phyloP scores from a whole-genome alignment of 2,113 vertebrate genomes.

The Phoenicopterus ruber region DNA sequence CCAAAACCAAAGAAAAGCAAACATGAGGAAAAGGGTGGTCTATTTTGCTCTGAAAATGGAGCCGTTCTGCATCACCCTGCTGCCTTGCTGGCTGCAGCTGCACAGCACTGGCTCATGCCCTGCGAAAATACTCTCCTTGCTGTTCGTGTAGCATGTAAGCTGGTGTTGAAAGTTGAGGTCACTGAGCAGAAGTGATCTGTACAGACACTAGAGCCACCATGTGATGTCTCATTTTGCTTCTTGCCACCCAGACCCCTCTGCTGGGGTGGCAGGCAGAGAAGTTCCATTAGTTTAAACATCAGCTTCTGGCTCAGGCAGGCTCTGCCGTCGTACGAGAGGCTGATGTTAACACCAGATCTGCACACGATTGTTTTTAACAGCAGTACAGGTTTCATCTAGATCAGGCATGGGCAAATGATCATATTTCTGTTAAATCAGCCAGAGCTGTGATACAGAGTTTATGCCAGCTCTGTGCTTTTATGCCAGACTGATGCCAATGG shows the following conservation, averaged over 20 bases:
- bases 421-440: conserved; percentile 35
- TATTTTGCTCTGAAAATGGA: neutral
- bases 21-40: neutral
- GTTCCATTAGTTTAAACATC: neutral
- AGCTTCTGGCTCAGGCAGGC: neutral
- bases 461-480: neutral
- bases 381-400: neutral
- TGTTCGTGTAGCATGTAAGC: neutral
- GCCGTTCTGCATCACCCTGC: neutral
- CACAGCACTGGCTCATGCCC: neutral
- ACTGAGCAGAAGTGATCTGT: neutral
- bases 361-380: neutral
- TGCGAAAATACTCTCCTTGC: neutral
- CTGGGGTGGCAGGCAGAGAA: neutral
- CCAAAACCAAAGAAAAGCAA: neutral
- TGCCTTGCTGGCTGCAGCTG: neutral
- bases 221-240: neutral
- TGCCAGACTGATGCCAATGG: conserved; percentile 18
- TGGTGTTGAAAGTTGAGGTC: neutral
- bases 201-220: neutral
- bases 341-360: neutral
- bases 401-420: neutral
- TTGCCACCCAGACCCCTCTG: neutral
- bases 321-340: rapidly evolving
- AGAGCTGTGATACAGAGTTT: neutral